phyloP scores from a whole-genome alignment of 2,797 vertebrate genomes.

The Neoniphon sammara region DNA sequence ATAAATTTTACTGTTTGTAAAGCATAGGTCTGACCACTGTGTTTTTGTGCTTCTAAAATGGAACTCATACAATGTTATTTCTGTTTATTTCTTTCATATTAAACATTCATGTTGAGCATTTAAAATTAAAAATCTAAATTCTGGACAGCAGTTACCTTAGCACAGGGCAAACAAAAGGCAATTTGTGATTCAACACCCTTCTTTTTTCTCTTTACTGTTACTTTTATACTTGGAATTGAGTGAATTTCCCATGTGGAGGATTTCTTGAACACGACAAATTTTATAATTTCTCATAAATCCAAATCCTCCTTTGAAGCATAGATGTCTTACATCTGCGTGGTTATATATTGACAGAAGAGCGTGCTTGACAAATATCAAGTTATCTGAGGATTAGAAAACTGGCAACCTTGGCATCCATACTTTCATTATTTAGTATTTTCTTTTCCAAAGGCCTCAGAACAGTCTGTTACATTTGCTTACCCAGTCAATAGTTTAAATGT shows the following conservation, averaged over 20 bases:
- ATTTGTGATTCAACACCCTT: background rate
- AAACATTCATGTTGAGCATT: too few species aligned
- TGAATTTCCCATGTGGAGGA: background rate
- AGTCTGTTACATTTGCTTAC: conserved; percentile 51
- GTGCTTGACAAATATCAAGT: conserved; percentile 40
- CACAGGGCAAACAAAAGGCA: background rate
- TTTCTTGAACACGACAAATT: conserved; percentile 9
- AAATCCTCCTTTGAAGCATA: conserved; percentile 29
- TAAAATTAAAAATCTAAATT: background rate
- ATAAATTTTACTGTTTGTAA: too few species aligned
- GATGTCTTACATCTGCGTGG: conserved; percentile 8
- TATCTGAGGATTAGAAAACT: conserved; percentile 54
- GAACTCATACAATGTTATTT: too few species aligned
- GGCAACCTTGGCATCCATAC: conserved; percentile 30
- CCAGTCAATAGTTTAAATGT: conserved; percentile 40
- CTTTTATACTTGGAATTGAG: background rate
- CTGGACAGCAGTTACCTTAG: background rate
- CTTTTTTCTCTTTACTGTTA: too few species aligned
- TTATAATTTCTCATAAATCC: conserved; percentile 16
- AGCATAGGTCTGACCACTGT: too few species aligned
- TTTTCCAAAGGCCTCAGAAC: conserved; percentile 35
- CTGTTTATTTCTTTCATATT: too few species aligned
- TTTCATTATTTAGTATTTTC: conserved; percentile 46
- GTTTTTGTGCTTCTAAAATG: too few species aligned
- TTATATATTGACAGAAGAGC: conserved; percentile 35